These are phyloP conservation scores for Leptopilina drosophilae DNA, from an alignment of 2,888 invertebrate species.

Conservation along the genomic window DNA sequence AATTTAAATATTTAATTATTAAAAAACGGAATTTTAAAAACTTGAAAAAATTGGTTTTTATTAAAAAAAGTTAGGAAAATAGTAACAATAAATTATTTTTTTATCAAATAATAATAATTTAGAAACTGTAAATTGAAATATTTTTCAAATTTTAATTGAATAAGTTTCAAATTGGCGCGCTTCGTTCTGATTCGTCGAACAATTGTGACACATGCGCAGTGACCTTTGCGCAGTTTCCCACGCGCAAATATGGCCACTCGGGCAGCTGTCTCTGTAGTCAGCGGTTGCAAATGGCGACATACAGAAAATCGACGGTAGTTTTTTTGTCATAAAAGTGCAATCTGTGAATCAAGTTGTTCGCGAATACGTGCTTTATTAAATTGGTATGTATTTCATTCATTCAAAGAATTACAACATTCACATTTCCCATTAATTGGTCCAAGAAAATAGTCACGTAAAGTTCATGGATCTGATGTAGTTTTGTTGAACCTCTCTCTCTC, in stretches of 20 bases:
- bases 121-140: too few species aligned
- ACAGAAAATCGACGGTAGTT: slow-evolving; percentile 72
- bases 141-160: neutral
- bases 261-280: slow-evolving; percentile 60
- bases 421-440: neutral
- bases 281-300: slow-evolving; percentile 76
- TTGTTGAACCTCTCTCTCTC: neutral
- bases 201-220: slow-evolving; percentile 24
- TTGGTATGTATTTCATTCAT: slow-evolving; percentile 66
- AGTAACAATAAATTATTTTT: too few species aligned
- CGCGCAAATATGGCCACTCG: slow-evolving; percentile 26
- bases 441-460: neutral
- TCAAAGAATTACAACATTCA: neutral
- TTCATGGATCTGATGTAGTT: neutral
- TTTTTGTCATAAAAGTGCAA: slow-evolving; percentile 62
- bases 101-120: too few species aligned
- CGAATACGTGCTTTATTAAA: slow-evolving; percentile 62
- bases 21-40: too few species aligned
- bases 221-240: slow-evolving; percentile 54
- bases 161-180: neutral
- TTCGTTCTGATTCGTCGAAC: neutral
- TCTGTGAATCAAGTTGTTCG: slow-evolving; percentile 64
- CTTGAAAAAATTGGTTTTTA: too few species aligned
- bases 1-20: too few species aligned
- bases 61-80: too few species aligned